phyloP scores from a whole-genome alignment of 2,797 vertebrate species.

The Eulemur rubriventer region DNA sequence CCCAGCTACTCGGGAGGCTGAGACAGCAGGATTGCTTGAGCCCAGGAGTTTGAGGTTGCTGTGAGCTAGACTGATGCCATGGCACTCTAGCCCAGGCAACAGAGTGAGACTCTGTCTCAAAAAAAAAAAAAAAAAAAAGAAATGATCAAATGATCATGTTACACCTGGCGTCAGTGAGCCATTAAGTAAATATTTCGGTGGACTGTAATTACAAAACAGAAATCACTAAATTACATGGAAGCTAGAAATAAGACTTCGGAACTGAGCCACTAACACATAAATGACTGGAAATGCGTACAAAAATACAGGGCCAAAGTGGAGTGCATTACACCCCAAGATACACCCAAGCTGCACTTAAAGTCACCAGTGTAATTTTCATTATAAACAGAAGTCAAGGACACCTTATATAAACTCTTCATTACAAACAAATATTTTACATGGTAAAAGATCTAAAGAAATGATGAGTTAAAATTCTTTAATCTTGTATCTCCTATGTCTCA shows the following conservation, averaged over 20 bases:
- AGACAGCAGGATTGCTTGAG: too few relatives aligned
- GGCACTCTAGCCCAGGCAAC: too few relatives aligned
- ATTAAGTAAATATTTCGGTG: background rate
- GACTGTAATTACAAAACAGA: background rate
- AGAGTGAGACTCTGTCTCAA: too few relatives aligned
- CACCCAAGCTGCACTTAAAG: background rate
- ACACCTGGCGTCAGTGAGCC: background rate
- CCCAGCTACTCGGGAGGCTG: too few relatives aligned
- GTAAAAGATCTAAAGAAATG: background rate
- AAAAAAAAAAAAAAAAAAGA: too few relatives aligned
- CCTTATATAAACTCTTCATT: background rate
- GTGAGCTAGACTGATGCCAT: too few relatives aligned
- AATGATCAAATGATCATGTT: background rate
- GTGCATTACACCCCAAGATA: background rate
- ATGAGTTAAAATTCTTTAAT: background rate
- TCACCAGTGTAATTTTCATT: background rate
- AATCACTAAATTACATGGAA: background rate
- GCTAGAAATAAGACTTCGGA: background rate
- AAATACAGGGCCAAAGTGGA: background rate
- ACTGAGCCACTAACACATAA: background rate
- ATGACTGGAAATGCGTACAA: background rate
- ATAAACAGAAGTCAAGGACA: background rate
- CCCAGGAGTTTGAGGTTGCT: too few relatives aligned
- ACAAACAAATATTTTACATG: background rate
- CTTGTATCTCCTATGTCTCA: background rate